A percentile compares a stretch with the other conserved stretches of the same genome.
Evolutionary conservation across 2,113 vertebrate genomes (phyloP).

Genomic region (Antechinus flavipes): DNA sequence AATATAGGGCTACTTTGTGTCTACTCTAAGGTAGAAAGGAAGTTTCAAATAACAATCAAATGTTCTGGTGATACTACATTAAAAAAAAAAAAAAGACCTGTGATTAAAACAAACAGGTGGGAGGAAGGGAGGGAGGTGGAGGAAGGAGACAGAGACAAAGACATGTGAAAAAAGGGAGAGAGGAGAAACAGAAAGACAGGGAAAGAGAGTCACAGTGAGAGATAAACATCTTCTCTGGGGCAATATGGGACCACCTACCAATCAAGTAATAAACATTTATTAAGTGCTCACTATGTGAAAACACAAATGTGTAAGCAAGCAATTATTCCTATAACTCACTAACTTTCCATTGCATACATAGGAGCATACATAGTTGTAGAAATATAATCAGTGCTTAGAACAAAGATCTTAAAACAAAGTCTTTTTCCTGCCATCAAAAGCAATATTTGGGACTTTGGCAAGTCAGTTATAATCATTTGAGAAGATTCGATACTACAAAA

Average conservation of each 20-base stretch:
- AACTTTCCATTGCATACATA: neutral
- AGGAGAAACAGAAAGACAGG: neutral
- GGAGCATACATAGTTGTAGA: neutral
- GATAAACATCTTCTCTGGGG: neutral
- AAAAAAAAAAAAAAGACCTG: neutral
- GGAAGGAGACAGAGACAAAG: no score
- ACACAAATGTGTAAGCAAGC: neutral
- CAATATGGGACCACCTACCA: neutral
- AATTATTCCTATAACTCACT: neutral
- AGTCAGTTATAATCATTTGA: neutral
- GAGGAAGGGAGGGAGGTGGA: no score
- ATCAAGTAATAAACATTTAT: neutral
- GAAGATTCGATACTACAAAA: neutral
- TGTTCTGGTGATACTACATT: no score
- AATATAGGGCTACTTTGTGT: neutral
- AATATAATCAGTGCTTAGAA: slow-evolving; percentile 29
- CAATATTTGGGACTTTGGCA: slow-evolving; percentile 8
- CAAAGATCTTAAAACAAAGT: no score
- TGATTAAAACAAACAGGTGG: neutral
- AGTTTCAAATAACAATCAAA: neutral
- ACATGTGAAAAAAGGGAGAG: no score
- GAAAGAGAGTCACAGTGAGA: neutral
- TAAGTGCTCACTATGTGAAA: neutral
- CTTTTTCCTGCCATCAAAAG: neutral
- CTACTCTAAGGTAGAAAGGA: slow-evolving; percentile 7